phyloP scores from a whole-genome alignment of 2,797 vertebrate genomes.

The Valencia hispanica region DNA sequence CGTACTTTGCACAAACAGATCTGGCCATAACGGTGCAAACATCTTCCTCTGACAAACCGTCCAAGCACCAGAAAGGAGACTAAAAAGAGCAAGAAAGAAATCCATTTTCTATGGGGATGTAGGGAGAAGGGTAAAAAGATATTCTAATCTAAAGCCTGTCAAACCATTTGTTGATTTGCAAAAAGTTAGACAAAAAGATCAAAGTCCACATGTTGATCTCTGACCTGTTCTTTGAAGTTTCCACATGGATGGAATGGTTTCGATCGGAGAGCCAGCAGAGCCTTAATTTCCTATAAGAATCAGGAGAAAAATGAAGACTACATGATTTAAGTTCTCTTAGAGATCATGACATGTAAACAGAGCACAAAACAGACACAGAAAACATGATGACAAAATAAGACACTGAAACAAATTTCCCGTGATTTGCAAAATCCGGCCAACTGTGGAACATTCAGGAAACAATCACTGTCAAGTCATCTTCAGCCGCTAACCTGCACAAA shows the following conservation, averaged over 20 bases:
- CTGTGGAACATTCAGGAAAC: too few relatives aligned
- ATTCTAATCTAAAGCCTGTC: background rate
- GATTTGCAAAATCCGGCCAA: background rate
- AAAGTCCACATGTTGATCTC: background rate
- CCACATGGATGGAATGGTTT: constrained; percentile 80
- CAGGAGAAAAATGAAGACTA: constrained; percentile 8
- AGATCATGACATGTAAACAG: background rate
- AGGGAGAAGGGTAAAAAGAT: background rate
- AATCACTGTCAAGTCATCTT: background rate
- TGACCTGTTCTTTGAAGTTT: constrained; percentile 87
- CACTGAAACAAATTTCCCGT: background rate
- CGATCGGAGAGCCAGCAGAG: constrained; percentile 88
- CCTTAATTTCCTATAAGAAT: constrained; percentile 88
- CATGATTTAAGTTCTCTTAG: background rate
- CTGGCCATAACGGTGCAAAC: constrained; percentile 89
- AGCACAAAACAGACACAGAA: background rate
- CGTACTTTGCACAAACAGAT: constrained; percentile 98
- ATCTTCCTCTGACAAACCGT: constrained; percentile 89
- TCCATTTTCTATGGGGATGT: background rate
- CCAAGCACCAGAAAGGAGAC: constrained; percentile 96
- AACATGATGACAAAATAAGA: background rate
- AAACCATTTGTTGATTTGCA: background rate
- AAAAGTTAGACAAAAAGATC: background rate
- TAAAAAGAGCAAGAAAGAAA: constrained; percentile 50
- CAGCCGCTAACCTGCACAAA: background rate